These are phyloP conservation scores for Anarsia innoxiella DNA, from an alignment of 2,888 invertebrate genomes.

Conservation along the genomic window DNA sequence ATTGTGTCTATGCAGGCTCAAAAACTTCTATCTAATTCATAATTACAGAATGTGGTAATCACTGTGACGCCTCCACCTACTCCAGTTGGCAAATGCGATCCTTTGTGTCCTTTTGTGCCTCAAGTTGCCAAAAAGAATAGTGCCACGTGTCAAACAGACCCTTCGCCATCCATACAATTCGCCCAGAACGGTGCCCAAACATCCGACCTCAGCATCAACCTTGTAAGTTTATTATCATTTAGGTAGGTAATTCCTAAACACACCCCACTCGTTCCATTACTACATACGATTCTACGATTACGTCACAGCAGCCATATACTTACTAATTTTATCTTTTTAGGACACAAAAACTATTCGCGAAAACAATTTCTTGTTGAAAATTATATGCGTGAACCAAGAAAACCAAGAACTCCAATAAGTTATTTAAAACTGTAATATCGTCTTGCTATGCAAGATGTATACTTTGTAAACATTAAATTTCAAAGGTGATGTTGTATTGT, in stretches of 20 bases:
- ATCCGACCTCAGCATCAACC: constrained; percentile 42
- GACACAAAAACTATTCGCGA: constrained; percentile 21
- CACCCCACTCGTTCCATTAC: too few species aligned
- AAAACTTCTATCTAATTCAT: too few species aligned
- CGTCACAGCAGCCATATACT: too few species aligned
- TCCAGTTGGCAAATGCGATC: too few species aligned
- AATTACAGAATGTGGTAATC: background rate
- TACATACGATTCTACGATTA: too few species aligned
- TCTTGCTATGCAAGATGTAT: too few species aligned
- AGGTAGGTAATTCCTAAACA: too few species aligned
- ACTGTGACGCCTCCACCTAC: background rate
- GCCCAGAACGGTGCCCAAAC: constrained; percentile 35
- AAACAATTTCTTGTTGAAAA: constrained; percentile 42
- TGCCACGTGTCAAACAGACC: too few species aligned
- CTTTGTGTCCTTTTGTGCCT: too few species aligned
- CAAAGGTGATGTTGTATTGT: constrained; percentile 4
- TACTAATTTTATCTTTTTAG: constrained; percentile 32
- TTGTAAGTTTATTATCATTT: constrained; percentile 34
- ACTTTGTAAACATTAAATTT: constrained; percentile 1
- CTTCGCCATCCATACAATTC: background rate
- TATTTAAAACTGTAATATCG: background rate
- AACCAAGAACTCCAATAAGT: constrained; percentile 17
- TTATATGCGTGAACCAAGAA: constrained; percentile 27
- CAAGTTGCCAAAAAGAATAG: too few species aligned
- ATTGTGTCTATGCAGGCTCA: too few species aligned